These are phyloP conservation scores for Paramormyrops kingsleyae DNA, from an alignment of 2,113 vertebrate genomes.

Conservation along the genomic window DNA sequence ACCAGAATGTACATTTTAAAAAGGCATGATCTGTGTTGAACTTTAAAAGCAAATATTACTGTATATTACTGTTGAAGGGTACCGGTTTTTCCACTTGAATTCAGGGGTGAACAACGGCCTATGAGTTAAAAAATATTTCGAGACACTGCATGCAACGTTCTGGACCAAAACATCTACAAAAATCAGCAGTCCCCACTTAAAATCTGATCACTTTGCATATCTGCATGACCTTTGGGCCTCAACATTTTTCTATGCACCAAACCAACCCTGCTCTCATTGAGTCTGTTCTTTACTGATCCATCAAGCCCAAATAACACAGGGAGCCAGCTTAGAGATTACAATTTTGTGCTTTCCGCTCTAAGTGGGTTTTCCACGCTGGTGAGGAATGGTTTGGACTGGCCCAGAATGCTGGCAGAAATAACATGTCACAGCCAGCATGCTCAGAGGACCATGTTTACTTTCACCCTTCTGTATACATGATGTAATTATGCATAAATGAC, in stretches of 20 bases:
- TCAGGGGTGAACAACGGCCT: background rate
- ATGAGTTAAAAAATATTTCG: background rate
- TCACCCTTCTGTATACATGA: conserved; percentile 31
- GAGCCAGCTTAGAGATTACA: background rate
- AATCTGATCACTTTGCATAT: background rate
- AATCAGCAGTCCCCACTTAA: background rate
- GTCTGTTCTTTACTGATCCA: background rate
- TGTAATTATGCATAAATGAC: conserved; percentile 69
- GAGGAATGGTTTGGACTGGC: background rate
- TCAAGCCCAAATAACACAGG: background rate
- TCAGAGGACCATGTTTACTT: conserved; percentile 1
- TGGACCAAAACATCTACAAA: background rate
- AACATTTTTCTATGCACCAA: background rate
- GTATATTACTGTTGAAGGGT: background rate
- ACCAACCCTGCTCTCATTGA: background rate
- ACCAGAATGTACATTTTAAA: background rate
- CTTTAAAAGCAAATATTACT: background rate
- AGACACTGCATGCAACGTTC: background rate
- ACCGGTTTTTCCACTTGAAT: background rate
- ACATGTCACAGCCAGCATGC: background rate
- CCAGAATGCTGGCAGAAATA: background rate
- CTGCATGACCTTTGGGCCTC: background rate
- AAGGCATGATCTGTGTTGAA: background rate
- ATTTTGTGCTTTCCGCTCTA: background rate
- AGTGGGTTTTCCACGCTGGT: background rate